Percentiles rank a stretch among this genome's conserved stretches.
Conservation (phyloP, 2,797 vertebrate species). For the Arrhamphus sclerolepis region DNA sequence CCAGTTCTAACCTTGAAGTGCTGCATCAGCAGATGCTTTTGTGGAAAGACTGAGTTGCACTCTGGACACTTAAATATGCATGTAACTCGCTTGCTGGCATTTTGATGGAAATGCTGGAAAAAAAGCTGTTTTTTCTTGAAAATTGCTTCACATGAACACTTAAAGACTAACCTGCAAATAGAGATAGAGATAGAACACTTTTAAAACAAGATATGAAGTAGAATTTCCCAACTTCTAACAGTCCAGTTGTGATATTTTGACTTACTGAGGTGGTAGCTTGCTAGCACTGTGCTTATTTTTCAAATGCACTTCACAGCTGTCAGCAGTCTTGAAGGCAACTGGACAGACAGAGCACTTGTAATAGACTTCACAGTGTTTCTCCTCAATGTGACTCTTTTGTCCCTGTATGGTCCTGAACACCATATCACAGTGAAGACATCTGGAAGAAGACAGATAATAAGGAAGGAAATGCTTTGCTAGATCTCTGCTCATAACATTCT, state of each 20-base stretch:
- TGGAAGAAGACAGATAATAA: slow-evolving; percentile 52
- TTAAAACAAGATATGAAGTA: slow-evolving; percentile 2
- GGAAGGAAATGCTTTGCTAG: neutral
- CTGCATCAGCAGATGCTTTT: slow-evolving; percentile 92
- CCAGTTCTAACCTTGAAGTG: slow-evolving; percentile 90
- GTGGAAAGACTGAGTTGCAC: slow-evolving; percentile 90
- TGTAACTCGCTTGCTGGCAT: slow-evolving; percentile 83
- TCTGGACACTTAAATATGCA: slow-evolving; percentile 96
- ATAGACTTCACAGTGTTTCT: slow-evolving; percentile 93
- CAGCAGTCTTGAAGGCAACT: slow-evolving; percentile 92
- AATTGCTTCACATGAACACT: slow-evolving; percentile 94
- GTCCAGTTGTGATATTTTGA: slow-evolving; percentile 27
- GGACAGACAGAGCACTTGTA: slow-evolving; percentile 94
- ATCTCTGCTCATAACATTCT: neutral
- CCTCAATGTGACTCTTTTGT: slow-evolving; percentile 92
- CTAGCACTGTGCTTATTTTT: slow-evolving; percentile 84
- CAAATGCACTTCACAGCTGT: slow-evolving; percentile 86
- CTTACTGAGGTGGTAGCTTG: slow-evolving; percentile 87
- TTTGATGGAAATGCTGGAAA: slow-evolving; percentile 93
- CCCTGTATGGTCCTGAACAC: slow-evolving; percentile 89
- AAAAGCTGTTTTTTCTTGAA: slow-evolving; percentile 95
- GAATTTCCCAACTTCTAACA: neutral
- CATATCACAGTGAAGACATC: slow-evolving; percentile 95
- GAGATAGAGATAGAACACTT: neutral
- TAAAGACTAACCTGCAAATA: slow-evolving; percentile 89